phyloP scores from a whole-genome alignment of 2,113 vertebrate species.

The Microcebus ravelobensis region DNA sequence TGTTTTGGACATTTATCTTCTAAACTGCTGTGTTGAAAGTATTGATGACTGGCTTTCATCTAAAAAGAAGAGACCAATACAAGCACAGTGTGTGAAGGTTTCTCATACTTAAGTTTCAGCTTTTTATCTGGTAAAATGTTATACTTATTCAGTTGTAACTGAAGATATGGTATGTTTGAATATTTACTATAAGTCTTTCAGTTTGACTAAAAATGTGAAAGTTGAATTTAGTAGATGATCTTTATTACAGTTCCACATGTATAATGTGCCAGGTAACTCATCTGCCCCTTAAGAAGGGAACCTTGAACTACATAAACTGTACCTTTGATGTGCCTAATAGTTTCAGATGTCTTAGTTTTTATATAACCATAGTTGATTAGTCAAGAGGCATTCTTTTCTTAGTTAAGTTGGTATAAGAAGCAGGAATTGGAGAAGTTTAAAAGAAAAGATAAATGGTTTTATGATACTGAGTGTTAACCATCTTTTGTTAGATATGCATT shows the following conservation, averaged over 20 bases:
- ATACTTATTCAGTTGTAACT: conserved; percentile 81
- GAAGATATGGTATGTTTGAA: conserved; percentile 81
- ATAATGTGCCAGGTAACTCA: conserved; percentile 76
- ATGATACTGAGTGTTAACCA: conserved; percentile 51
- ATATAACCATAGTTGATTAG: conserved; percentile 75
- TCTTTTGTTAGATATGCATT: conserved; percentile 69
- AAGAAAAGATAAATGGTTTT: conserved; percentile 63
- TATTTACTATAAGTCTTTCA: conserved; percentile 83
- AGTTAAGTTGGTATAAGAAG: conserved; percentile 66
- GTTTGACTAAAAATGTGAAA: conserved; percentile 86
- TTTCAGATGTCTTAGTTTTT: conserved; percentile 79
- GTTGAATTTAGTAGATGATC: conserved; percentile 69
- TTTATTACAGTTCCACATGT: conserved; percentile 72
- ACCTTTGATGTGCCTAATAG: conserved; percentile 63
- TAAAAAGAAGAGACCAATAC: conserved; percentile 81
- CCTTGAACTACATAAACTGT: conserved; percentile 72
- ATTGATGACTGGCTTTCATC: conserved; percentile 80
- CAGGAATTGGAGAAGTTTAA: conserved; percentile 64
- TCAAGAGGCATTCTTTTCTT: conserved; percentile 50
- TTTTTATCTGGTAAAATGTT: conserved; percentile 87
- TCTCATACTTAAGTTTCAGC: conserved; percentile 82
- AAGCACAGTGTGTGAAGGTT: conserved; percentile 79
- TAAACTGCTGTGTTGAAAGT: conserved; percentile 81
- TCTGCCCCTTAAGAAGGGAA: conserved; percentile 74
- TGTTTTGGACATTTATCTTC: conserved; percentile 79